phyloP scores from a whole-genome alignment of 92 coral and sea anemone species.

The Siderastrea siderea region DNA sequence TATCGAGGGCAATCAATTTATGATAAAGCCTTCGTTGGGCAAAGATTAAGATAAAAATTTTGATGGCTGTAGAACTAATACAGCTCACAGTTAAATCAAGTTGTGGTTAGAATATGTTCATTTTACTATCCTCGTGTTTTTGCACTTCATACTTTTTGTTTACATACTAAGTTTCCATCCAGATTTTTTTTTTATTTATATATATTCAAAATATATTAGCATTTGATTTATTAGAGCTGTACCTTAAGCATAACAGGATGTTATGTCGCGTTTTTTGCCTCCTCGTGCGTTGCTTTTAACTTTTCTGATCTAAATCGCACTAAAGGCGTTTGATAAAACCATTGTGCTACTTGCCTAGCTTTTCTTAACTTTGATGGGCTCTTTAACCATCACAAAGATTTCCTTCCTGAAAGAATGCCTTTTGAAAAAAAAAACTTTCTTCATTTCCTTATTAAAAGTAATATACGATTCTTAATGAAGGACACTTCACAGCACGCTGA shows the following conservation, averaged over 20 bases:
- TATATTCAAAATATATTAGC: background rate
- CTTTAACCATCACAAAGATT: conserved; percentile 20
- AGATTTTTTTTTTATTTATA: background rate
- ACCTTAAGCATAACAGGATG: conserved; percentile 1
- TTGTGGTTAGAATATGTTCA: background rate
- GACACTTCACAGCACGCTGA: conserved; percentile 21
- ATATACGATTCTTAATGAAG: conserved; percentile 8
- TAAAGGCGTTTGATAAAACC: background rate
- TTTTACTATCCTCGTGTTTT: background rate
- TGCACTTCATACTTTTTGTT: background rate
- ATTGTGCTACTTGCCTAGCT: background rate
- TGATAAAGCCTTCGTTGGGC: background rate
- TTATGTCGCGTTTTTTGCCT: conserved; percentile 7
- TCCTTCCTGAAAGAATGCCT: conserved; percentile 19
- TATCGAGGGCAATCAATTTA: background rate
- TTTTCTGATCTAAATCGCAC: background rate
- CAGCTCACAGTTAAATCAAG: background rate
- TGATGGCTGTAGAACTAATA: too few species aligned
- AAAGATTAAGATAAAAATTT: background rate
- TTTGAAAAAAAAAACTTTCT: background rate
- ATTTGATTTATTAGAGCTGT: background rate
- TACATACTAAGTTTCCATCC: background rate
- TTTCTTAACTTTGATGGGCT: conserved; percentile 1
- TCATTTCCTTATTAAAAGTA: conserved; percentile 26
- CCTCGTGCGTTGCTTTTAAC: background rate